Base-by-base conservation (phyloP, 2,797 vertebrate genomes). In the Paguma larvata region DNA sequence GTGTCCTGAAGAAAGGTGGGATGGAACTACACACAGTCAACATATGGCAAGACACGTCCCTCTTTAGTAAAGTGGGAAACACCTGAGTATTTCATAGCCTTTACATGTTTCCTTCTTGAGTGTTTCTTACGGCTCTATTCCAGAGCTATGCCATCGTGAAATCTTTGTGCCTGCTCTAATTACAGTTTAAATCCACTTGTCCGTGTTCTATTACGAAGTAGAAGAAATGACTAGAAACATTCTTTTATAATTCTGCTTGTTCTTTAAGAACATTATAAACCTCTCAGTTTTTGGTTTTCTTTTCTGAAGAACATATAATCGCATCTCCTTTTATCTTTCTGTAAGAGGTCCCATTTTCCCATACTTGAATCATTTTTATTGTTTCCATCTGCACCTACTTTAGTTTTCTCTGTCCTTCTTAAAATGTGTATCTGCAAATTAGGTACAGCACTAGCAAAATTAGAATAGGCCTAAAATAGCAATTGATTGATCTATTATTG, bases 291-390 rank as follows among this genome's bases (percentile, higher is more conserved):
- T 96, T 32, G 59, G 72, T 53, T 96, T 94, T 92, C 53, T 89
- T 73, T 87, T 87, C 75, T 93, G 79, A 91, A 94, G 96, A 98
- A 96, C 79, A 96, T 96, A 97, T 95, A 92, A 87, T 95, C 93
- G 96, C 23, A 14, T 78, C 75, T 95, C 77, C 94, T 98, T 98
- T 98, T 97, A 97, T 98, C 95, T 97, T 97, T 95, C 89, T 83
- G 78, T 96, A 85, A 85, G 82, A 86, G 88, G 59, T 91, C 75
- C 44, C 44, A 84, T 96, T 97, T 94, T 91, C 53, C 89, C 56
- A 82, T 77, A 80, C 97, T 98, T 98, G 97, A 97, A 98, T 98
- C 96, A 98, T 94, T 97, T 97, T 96, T 96, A 97, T 98, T 91
- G 75, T 87, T 97, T 96, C 96, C 97, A 98, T 97, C 89, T 97